phyloP scores from a whole-genome alignment of 2,797 vertebrate genomes.

The Melopsittacus undulatus region DNA sequence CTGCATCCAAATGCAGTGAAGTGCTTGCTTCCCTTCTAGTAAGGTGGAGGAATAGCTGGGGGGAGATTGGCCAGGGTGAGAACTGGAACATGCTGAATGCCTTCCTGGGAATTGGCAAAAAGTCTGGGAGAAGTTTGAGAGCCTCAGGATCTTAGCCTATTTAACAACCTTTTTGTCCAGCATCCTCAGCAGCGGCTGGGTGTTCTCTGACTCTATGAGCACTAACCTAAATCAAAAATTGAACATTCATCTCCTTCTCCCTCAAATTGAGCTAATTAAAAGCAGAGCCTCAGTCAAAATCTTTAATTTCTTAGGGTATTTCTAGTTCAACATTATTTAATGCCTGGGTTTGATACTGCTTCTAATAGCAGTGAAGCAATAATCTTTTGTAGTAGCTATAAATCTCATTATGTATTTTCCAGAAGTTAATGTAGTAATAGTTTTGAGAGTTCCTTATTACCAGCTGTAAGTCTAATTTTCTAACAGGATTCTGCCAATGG shows the following conservation, averaged over 20 bases:
- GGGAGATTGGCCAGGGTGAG: background rate
- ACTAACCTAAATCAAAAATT: background rate
- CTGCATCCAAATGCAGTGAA: background rate
- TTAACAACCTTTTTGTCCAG: background rate
- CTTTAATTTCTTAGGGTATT: background rate
- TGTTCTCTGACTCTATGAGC: background rate
- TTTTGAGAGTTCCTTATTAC: slow-evolving; percentile 11
- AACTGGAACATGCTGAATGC: background rate
- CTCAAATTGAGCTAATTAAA: background rate
- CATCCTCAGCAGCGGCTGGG: background rate
- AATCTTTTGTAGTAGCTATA: background rate
- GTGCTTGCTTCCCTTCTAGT: background rate
- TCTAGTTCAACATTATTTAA: background rate
- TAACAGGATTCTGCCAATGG: background rate
- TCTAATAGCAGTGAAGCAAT: background rate
- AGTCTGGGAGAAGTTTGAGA: background rate
- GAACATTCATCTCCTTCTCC: background rate
- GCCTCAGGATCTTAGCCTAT: background rate
- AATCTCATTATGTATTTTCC: background rate
- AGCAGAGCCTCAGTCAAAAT: background rate
- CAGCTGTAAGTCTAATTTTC: slow-evolving; percentile 16
- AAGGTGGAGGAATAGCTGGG: background rate
- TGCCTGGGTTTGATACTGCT: background rate
- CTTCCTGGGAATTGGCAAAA: background rate
- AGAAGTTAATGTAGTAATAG: background rate